phyloP scores from a whole-genome alignment of 1,140 invertebrate genomes.

The Bombyx mori region DNA sequence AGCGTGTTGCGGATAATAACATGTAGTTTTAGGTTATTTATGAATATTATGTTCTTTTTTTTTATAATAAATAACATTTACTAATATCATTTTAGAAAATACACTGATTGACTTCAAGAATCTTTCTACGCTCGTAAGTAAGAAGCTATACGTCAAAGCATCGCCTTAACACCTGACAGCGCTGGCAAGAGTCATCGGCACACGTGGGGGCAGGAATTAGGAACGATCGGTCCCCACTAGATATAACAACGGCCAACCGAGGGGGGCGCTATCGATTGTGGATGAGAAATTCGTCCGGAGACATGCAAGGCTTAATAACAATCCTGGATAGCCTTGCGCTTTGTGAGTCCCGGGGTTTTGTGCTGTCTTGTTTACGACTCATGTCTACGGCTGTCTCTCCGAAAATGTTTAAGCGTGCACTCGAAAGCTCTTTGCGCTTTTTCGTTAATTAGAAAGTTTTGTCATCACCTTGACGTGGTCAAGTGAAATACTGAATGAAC shows the following conservation, averaged over 20 bases:
- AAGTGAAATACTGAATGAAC: no score
- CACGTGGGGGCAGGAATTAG: conserved; percentile 58
- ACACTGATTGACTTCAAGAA: neutral
- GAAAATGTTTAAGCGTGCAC: no score
- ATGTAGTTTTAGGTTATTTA: no score
- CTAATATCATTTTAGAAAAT: neutral
- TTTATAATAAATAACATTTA: no score
- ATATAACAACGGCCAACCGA: conserved; percentile 43
- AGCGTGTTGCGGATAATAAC: no score
- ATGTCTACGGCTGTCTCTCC: no score
- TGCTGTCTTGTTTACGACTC: no score
- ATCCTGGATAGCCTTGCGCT: conserved; percentile 16
- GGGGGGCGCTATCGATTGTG: conserved; percentile 57
- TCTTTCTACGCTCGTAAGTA: neutral
- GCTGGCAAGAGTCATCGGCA: conserved; percentile 57
- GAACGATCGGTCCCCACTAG: conserved; percentile 36
- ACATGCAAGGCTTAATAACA: conserved; percentile 64
- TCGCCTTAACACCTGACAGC: conserved; percentile 22
- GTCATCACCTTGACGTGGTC: no score
- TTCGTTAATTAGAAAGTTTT: no score
- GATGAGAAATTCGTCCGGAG: conserved; percentile 63
- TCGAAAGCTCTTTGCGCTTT: no score
- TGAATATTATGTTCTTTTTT: no score
- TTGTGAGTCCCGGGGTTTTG: conserved; percentile 3
- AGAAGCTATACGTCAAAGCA: neutral